Conservation (phyloP, 2,113 vertebrate species). For the Lanius collurio region DNA sequence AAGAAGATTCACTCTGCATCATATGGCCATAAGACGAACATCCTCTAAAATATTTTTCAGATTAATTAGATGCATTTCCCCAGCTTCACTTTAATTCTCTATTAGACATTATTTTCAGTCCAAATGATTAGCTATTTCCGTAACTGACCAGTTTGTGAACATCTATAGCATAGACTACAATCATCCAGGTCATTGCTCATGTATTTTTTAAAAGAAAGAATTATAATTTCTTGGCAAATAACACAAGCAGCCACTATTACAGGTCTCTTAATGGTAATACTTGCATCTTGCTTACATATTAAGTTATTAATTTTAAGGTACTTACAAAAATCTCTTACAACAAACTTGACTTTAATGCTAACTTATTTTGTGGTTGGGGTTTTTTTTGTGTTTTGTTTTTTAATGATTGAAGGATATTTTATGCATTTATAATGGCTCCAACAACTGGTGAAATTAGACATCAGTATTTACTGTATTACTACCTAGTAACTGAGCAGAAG, state of each 20-base stretch:
- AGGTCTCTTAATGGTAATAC: neutral
- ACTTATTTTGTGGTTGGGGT: fast-evolving
- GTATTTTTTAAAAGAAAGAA: neutral
- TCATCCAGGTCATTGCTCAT: neutral
- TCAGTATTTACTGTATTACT: neutral
- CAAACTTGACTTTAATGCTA: neutral
- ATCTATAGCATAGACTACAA: neutral
- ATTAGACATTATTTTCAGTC: neutral
- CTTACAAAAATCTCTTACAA: neutral
- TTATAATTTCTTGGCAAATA: neutral
- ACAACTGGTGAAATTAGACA: neutral
- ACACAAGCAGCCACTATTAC: neutral
- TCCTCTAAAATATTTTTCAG: neutral
- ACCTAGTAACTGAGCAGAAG: neutral
- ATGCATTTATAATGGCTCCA: neutral
- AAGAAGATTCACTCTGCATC: neutral
- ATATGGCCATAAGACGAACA: neutral
- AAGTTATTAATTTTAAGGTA: neutral
- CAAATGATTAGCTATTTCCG: neutral
- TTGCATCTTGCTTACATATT: neutral
- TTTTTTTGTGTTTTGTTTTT: neutral
- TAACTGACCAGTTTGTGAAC: neutral
- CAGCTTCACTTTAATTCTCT: neutral
- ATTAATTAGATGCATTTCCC: neutral
- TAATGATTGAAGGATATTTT: neutral